Conservation (phyloP, 2,888 invertebrate species). For the Hyposoter didymator region DNA sequence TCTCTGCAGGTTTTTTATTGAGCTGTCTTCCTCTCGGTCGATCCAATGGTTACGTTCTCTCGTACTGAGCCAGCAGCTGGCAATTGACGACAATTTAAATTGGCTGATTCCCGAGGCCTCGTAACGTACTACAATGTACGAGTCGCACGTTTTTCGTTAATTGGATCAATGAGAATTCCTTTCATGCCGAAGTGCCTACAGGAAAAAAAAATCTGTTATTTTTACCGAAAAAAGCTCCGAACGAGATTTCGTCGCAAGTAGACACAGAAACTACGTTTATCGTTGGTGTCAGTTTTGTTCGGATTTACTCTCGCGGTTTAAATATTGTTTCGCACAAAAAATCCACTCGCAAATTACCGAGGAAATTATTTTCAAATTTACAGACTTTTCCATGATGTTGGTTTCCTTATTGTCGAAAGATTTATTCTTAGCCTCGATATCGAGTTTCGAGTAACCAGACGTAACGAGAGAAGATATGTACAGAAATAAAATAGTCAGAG, state of each 20-base stretch:
- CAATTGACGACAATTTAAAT: slow-evolving; percentile 69
- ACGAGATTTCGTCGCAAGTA: neutral
- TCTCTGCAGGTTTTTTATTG: neutral
- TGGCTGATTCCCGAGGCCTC: slow-evolving; percentile 43
- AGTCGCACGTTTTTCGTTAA: slow-evolving; percentile 41
- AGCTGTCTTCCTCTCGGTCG: slow-evolving; percentile 19
- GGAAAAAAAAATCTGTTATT: slow-evolving; percentile 1
- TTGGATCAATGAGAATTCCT: slow-evolving; percentile 38
- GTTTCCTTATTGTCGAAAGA: neutral
- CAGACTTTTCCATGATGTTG: neutral
- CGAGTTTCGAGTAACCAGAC: slow-evolving; percentile 43
- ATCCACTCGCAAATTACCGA: neutral
- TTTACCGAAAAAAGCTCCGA: neutral
- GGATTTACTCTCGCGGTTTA: neutral
- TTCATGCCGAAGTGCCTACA: neutral
- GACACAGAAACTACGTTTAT: no score
- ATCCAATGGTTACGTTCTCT: slow-evolving; percentile 24
- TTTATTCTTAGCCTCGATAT: slow-evolving; percentile 23
- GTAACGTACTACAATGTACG: slow-evolving; percentile 46
- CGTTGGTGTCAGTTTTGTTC: neutral
- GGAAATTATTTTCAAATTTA: neutral
- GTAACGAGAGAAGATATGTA: slow-evolving; percentile 63
- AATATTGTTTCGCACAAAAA: neutral
- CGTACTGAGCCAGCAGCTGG: slow-evolving; percentile 51
- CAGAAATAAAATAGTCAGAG: slow-evolving; percentile 50